Base-by-base conservation (phyloP, 1,140 invertebrate genomes). In the Lethocerus indicus region DNA sequence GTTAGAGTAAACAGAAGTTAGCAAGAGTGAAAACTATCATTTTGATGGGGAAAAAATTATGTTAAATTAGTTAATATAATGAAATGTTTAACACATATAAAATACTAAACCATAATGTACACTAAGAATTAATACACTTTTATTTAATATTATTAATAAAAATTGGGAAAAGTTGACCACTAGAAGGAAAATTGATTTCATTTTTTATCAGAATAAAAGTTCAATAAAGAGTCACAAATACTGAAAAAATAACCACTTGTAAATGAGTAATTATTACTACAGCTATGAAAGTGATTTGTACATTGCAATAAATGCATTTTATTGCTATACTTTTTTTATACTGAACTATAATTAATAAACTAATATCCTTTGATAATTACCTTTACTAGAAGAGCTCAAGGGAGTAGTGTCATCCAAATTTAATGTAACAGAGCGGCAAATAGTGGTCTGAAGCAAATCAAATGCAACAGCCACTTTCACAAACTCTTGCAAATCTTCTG, bases 381-480 rank as follows among this genome's bases (percentile, higher is more conserved):
- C 23, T 24, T 43, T 43, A 16, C 41, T 43, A 25, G 41, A 43
- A 20, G 41, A 5, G 7, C 26, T 25, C 7, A 7, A 16, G 16
- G 41, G 20, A 6, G 41, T 23, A 43, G 23, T 6, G 5, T 25
- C 32, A 49, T 25, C n/a, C 1, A 49, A 12, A 24, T 42, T 2
- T 14, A 49, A 14, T 14, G 21, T 39, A 3, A 51, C 24, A 18
- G 35, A 23, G 39, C 39, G 24, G 7, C 27, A 23, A 5, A 51
- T n/a, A 51, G 16, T 46, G 29, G 35, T 21, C 14, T 46, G 29
- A 5, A 46, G 14, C 9, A 51, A 28, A 28, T 51, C 50, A 40
- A 44, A 51, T 23, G 26, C 9, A 20, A 51, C 41, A 28, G 43
- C 2, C 9, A 32, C 21, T n/a, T 46, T n/a, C 1, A 51, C 14